Percentiles rank a stretch among this genome's conserved stretches.
phyloP scores from a whole-genome alignment of 2,113 vertebrate species.

The Scomber colias region DNA sequence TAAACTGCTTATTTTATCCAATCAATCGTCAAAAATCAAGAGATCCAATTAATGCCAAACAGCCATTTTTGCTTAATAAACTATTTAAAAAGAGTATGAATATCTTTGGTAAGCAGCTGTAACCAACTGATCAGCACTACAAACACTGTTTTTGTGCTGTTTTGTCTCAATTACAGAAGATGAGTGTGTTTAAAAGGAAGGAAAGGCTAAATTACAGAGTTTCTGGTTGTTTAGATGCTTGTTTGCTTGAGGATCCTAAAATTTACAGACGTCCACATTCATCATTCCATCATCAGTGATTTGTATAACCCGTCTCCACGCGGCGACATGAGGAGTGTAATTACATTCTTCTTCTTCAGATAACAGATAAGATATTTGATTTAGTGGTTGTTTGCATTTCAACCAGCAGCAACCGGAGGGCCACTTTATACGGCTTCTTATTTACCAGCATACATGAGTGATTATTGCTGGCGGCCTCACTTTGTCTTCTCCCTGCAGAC shows the following conservation, averaged over 20 bases:
- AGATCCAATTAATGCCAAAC: too few relatives aligned
- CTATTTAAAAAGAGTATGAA: too few relatives aligned
- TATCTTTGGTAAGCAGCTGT: too few relatives aligned
- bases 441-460: conserved; percentile 50
- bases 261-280: background rate
- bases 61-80: too few relatives aligned
- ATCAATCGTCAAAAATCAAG: too few relatives aligned
- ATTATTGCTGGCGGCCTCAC: conserved; percentile 56
- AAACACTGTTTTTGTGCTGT: too few relatives aligned
- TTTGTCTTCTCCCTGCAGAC: conserved; percentile 48
- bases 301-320: background rate
- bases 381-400: background rate
- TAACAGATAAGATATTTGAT: conserved; percentile 9
- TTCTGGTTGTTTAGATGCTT: too few relatives aligned
- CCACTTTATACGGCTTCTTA: conserved; percentile 36
- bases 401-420: conserved; percentile 8
- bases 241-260: too few relatives aligned
- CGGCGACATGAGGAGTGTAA: background rate
- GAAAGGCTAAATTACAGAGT: background rate
- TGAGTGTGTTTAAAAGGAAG: background rate
- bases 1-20: too few relatives aligned
- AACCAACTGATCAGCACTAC: too few relatives aligned
- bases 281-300: background rate
- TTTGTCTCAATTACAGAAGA: background rate
- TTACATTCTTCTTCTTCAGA: background rate